Base-by-base conservation (phyloP, 2,888 invertebrate genomes). In the Macrosiphum euphorbiae region DNA sequence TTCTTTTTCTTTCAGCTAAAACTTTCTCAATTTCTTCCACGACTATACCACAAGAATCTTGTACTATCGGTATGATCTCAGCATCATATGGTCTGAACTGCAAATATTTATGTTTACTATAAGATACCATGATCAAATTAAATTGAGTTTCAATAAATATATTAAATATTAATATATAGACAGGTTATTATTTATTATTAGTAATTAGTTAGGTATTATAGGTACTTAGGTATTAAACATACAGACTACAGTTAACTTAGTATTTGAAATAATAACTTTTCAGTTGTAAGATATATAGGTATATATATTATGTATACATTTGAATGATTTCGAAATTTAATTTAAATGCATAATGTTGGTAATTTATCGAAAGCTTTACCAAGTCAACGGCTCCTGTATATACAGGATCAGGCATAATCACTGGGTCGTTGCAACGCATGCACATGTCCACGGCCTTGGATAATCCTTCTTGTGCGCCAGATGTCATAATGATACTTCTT, bases 391-490 rank as follows among this genome's bases (percentile, higher is more conserved):
- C 96, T 35, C 98, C 98, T 2, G 97, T 96, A 95, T 98, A 98
- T 1, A 97, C 96, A 13, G 97, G 98, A 95, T 97, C 97, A 92
- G 97, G 97, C 26, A 98, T 96, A 55, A 98, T 95, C 61, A 98
- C 96, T 0, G 97, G 96, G 95, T 98, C 98, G 0, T 97, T 97
- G 0, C 96, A 96, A 87, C 97, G 96, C n/a, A 98, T 95, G 94
- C 97, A 96, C 96, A 98, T 96, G 95, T 98, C 98, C 85, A 98
- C 96, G 88, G 97, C 96, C 96, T 97, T 97, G 96, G 97, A 97
- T 94, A 98, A 96, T 13, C 97, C 98, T 95, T 98, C 98, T 95
- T 98, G 98, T 50, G 97, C 97, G 5, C 98, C 98, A 95, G 97
- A 97, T 10, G 97, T 97, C 52, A 98, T 96, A 78, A 97, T 95